Evolutionary conservation across 1,140 invertebrate species (phyloP), one percentile per base, ranked within the genome.

Genomic region (Goniozus legneri): DNA sequence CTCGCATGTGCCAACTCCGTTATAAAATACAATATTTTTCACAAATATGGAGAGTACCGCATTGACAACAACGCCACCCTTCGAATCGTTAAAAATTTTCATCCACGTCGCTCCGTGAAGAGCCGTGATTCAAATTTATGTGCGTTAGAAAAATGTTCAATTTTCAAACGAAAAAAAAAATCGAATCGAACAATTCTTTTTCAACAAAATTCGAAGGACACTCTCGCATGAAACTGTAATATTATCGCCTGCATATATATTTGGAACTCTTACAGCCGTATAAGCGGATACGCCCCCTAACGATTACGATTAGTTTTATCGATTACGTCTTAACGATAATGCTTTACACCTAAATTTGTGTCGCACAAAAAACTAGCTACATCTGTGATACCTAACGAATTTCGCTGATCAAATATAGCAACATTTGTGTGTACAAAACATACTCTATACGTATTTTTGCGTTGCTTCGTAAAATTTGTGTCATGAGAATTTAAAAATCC

Each of bases 11-110:
- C 39, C 50, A 21, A 35, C 48, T 55, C 46, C 40, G 33, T 61
- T 64, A 64, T 37, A 64, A 64, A 64, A 60, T 64, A 60, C 54
- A 49, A 43, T 52, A 54, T 52, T 57, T 43, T 52, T 6, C 47
- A 54, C 47, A 44, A 20, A 45, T 49, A 48, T 51, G 44, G 54
- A 37, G 16, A 39, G 43, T 43, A 46, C n/a, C 20, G 40, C 13
- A n/a, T n/a, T n/a, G 41, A 31, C 30, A 37, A 44, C 33, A 33
- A 44, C 42, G 44, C 40, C 40, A 52, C 46, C 38, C 14, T 31
- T 32, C 45, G 47, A 38, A n/a, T n/a, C n/a, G n/a, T n/a, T n/a
- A n/a, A n/a, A n/a, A n/a, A n/a, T n/a, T n/a, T n/a, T n/a, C n/a
- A n/a, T n/a, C n/a, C n/a, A n/a, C n/a, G n/a, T n/a, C n/a, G n/a